phyloP scores from a whole-genome alignment of 2,888 invertebrate genomes.

The Drosophila leonis region DNA sequence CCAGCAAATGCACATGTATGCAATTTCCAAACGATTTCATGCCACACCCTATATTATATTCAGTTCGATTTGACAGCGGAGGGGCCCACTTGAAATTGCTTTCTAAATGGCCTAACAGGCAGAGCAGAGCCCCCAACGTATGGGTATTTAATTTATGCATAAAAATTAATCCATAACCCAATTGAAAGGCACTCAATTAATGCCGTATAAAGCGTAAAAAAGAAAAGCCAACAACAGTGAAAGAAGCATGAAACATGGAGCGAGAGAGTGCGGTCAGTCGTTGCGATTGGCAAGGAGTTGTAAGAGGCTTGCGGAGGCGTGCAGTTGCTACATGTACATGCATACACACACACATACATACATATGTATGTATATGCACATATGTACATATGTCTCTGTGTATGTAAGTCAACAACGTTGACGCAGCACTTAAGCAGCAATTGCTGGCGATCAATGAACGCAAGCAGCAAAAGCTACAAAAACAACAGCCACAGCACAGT shows the following conservation, averaged over 20 bases:
- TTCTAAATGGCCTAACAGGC: slow-evolving; percentile 61
- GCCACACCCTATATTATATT: slow-evolving; percentile 68
- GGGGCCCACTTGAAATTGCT: slow-evolving; percentile 70
- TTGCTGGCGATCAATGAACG: slow-evolving; percentile 77
- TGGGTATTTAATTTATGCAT: slow-evolving; percentile 79
- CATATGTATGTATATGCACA: not conserved
- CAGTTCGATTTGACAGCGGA: slow-evolving; percentile 10
- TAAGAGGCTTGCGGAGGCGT: slow-evolving; percentile 38
- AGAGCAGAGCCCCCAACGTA: slow-evolving; percentile 48
- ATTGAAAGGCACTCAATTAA: slow-evolving; percentile 79
- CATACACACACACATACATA: not conserved
- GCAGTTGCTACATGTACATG: slow-evolving; percentile 11
- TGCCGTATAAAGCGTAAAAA: slow-evolving; percentile 72
- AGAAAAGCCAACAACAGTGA: slow-evolving; percentile 70
- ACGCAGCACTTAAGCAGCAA: slow-evolving; percentile 78
- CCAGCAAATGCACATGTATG: slow-evolving; percentile 18
- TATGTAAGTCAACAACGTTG: slow-evolving; percentile 77
- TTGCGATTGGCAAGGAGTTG: slow-evolving; percentile 29
- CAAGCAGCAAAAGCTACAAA: slow-evolving; percentile 49
- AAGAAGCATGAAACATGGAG: slow-evolving; percentile 58
- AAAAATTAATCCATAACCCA: slow-evolving; percentile 80
- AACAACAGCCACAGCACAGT: slow-evolving; percentile 38
- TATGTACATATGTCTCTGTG: slow-evolving; percentile 20
- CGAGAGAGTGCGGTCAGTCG: slow-evolving; percentile 59
- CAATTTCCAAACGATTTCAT: slow-evolving; percentile 37